Percentiles rank a stretch among this genome's conserved stretches.
These are phyloP conservation scores for Phyllotis vaccarum DNA, from an alignment of 2,797 vertebrate genomes.

Conservation along the genomic window DNA sequence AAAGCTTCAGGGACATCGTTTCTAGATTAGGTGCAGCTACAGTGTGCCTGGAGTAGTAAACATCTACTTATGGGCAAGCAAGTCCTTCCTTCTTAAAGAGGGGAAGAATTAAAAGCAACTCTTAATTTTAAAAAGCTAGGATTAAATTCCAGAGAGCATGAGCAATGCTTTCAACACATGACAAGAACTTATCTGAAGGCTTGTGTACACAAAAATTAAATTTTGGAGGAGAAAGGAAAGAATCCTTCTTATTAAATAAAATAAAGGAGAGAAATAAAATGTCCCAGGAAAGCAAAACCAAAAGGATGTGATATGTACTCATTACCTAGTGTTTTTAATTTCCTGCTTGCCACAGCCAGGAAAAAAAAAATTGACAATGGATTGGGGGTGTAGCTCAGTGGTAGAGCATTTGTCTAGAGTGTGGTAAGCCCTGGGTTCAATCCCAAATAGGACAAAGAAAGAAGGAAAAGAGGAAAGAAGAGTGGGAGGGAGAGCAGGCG, in stretches of 20 bases:
- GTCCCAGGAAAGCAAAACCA: slow-evolving; percentile 3
- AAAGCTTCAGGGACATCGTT: neutral
- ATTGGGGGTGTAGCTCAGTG: neutral
- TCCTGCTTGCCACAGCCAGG: neutral
- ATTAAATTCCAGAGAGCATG: neutral
- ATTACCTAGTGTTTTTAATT: slow-evolving; percentile 46
- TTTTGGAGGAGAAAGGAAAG: slow-evolving; percentile 32
- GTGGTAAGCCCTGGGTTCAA: neutral
- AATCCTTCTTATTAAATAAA: neutral
- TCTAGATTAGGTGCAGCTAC: neutral
- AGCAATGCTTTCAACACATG: neutral
- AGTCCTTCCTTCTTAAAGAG: slow-evolving; percentile 20
- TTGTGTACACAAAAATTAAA: slow-evolving; percentile 27
- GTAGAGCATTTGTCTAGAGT: neutral
- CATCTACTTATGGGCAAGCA: neutral
- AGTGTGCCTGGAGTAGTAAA: slow-evolving; percentile 10
- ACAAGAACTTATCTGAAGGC: neutral
- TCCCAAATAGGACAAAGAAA: neutral
- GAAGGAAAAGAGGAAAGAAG: fast-evolving
- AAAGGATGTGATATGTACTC: neutral
- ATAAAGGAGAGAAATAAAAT: slow-evolving; percentile 31
- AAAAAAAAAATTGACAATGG: slow-evolving; percentile 14
- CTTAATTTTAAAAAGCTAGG: slow-evolving; percentile 18
- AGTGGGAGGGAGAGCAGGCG: too few species aligned
- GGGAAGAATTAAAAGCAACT: neutral